Evolutionary conservation across 1,140 invertebrate species (phyloP), one percentile per base, ranked within the genome.

Genomic region (Apis dorsata): DNA sequence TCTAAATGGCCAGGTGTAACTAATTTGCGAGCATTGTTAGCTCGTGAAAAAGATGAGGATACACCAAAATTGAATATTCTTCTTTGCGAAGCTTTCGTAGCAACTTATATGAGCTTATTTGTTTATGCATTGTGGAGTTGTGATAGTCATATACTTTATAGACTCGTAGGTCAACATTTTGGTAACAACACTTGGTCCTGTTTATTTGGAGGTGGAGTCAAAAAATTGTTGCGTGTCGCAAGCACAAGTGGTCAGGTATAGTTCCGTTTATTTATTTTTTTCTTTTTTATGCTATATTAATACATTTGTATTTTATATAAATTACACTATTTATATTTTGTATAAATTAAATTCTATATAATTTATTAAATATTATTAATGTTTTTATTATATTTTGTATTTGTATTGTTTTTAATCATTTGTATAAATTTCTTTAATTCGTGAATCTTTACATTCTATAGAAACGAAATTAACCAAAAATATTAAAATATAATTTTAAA

Each of bases 41-140:
- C 97, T 0, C 95, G 98, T 21, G 99, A 99, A 90, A 98, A 99
- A 92, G 99, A 99, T 91, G 98, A 99, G 91, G 99, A 99, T 92
- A 97, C 98, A 1, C 99, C 99, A 0, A 97, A 98, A 89, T 93
- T 99, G 51, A 97, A 97, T 87, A 97, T 99, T 28, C 94, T 99
- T 1, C 95, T 99, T 17, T 97, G 97, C 79, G 99, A 99, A 94
- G 96, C 98, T 0, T 98, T 99, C 92, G 96, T 98, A 3, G 97
- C 98, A 0, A 98, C 99, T 1, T 99, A 98, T 92, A 96, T 99
- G 92, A 98, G 98, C 55, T 94, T 99, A 19, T 95, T 99, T 70
- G 96, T 99, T 66, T 99, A 99, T 94, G 98, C 98, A 15, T 91
- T 99, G 51, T 96, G 97, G n/a, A 97, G 98, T 21, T 98, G 98